Base-by-base conservation (phyloP, 2,797 vertebrate genomes). In the Holocentrus rufus region DNA sequence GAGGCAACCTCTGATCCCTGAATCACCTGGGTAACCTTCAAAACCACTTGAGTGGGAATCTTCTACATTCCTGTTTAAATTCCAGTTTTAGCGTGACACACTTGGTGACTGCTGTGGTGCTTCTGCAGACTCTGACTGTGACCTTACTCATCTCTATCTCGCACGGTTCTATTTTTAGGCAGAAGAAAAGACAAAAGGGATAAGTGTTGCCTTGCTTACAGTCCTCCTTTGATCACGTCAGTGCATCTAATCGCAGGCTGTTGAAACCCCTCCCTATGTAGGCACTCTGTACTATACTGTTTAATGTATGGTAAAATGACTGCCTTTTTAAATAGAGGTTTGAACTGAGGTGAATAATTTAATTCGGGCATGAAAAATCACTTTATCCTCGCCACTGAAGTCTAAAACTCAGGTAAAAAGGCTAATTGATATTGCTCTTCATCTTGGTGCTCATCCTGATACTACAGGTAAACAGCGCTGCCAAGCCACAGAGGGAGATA, bases 401-500 rank as follows among this genome's bases (percentile, higher is more conserved):
- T 39, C 36, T 44, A 14, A 54, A 72, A 1, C 22, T 27, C 34
- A 22, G 8, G 30, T n/a, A 55, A 15, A 4, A 64, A 31, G 39
- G 52, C 14, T 2, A 47, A 53, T 60, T 59, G 1, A 55, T 20
- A 42, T n/a, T 61, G 20, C 20, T 22, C 0, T 50, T 60, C 56
- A 50, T 61, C 11, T 46, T 23, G 1, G 14, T 9, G 8, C 1
- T 50, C 23, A 46, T 30, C 20, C 56, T 53, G 65, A 59, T 73
- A 36, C 56, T 72, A 36, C 71, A 34, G 59, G 55, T 25, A 25
- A 71, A 14, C 18, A 66, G 20, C 58, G 50, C 23, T 52, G 52
- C 66, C 15, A 61, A 65, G 74, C 52, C 69, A 13, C 72, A 78
- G 46, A 55, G 74, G 42, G 75, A 85, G 47, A 34, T 73, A 77